Percentiles rank a stretch among this genome's conserved stretches.
These are phyloP conservation scores for Calliopsis andreniformis DNA, from an alignment of 1,140 invertebrate species.

Conservation along the genomic window DNA sequence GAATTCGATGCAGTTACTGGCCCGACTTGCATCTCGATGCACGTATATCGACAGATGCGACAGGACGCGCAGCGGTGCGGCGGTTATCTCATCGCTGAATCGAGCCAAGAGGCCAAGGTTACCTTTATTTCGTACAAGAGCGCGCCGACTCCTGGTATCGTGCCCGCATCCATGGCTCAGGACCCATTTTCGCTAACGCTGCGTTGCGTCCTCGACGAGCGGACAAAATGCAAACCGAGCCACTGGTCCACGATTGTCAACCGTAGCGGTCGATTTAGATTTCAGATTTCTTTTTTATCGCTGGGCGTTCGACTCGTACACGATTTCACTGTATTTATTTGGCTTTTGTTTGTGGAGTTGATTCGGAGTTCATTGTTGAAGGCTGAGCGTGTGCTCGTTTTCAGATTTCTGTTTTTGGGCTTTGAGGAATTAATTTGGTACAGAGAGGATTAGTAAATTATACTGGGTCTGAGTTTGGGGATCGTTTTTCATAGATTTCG, in stretches of 20 bases:
- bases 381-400: no score
- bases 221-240: conserved; percentile 36
- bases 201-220: neutral
- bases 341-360: no score
- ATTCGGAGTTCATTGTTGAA: no score
- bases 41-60: conserved; percentile 42
- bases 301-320: no score
- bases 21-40: neutral
- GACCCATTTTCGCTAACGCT: conserved; percentile 4
- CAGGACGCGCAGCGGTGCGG: conserved; percentile 13
- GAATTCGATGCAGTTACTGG: conserved; percentile 14
- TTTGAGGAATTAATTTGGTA: no score
- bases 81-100: conserved; percentile 36
- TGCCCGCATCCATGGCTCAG: conserved; percentile 24
- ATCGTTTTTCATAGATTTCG: no score
- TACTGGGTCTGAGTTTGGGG: no score
- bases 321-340: no score
- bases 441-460: no score
- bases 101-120: conserved; percentile 60
- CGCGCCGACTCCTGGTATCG: conserved; percentile 17
- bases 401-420: no score
- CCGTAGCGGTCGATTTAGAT: neutral
- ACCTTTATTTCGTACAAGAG: conserved; percentile 45
- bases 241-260: neutral
- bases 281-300: neutral